These are phyloP conservation scores for Dyspetes luteomarginatus DNA, from an alignment of 2,888 invertebrate genomes.

Conservation along the genomic window DNA sequence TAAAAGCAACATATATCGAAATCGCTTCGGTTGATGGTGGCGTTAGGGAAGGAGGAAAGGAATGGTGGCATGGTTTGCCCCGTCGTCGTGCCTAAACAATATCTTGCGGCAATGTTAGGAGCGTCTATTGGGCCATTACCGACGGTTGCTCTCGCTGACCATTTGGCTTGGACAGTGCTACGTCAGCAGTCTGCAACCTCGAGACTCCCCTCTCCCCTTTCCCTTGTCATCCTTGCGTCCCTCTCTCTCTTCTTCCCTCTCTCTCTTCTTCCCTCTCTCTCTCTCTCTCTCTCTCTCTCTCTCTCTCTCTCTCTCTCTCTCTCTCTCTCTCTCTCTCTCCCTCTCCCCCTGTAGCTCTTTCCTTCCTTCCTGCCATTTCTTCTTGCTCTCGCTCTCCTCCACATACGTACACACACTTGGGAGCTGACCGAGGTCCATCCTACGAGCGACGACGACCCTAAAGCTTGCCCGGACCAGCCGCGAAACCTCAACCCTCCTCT, in stretches of 20 bases:
- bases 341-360: constrained; percentile 38
- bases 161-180: constrained; percentile 81
- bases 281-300: constrained; percentile 64
- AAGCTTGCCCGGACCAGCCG: constrained; percentile 28
- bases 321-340: constrained; percentile 58
- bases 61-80: constrained; percentile 50
- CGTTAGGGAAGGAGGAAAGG: not conserved
- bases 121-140: constrained; percentile 83
- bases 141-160: constrained; percentile 77
- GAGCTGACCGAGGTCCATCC: constrained; percentile 35
- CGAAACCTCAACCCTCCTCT: constrained; percentile 56
- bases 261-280: constrained; percentile 42
- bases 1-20: constrained; percentile 47
- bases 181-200: constrained; percentile 80
- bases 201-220: constrained; percentile 55
- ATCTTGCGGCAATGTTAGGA: constrained; percentile 83
- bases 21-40: constrained; percentile 43
- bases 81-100: constrained; percentile 81
- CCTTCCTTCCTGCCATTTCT: constrained; percentile 66
- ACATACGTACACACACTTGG: constrained; percentile 40
- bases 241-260: constrained; percentile 59
- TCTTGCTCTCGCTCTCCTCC: constrained; percentile 68
- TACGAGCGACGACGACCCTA: constrained; percentile 38
- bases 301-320: constrained; percentile 67
- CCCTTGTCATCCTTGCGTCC: constrained; percentile 53